Evolutionary conservation across 2,888 invertebrate genomes (phyloP).

Genomic region (Criorhina ranunculi): DNA sequence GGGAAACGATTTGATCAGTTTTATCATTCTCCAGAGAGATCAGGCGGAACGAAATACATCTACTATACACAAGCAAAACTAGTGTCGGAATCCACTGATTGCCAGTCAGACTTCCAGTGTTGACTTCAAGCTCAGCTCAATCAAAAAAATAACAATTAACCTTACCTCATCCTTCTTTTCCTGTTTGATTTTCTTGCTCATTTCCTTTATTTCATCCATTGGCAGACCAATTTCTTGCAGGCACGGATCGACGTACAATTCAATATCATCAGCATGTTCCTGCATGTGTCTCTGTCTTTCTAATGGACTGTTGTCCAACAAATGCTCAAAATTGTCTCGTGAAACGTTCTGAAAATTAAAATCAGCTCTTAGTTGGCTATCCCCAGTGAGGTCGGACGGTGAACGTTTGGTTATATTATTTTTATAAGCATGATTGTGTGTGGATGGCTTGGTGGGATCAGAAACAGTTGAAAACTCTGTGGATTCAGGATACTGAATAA

Average conservation of each 20-base stretch:
- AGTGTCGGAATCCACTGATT: no score
- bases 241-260: slow-evolving; percentile 83
- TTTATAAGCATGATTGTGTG: slow-evolving; percentile 57
- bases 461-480: slow-evolving; percentile 77
- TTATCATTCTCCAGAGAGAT: no score
- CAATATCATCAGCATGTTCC: slow-evolving; percentile 82
- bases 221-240: slow-evolving; percentile 85
- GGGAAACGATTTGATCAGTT: no score
- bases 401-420: slow-evolving; percentile 78
- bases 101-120: no score
- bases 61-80: no score
- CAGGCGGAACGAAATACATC: no score
- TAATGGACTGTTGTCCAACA: slow-evolving; percentile 80
- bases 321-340: slow-evolving; percentile 82
- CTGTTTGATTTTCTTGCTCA: slow-evolving; percentile 87
- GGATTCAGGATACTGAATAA: slow-evolving; percentile 82
- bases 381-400: slow-evolving; percentile 79
- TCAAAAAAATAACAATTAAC: slow-evolving; percentile 28
- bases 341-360: slow-evolving; percentile 83
- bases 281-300: slow-evolving; percentile 79
- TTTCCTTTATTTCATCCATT: slow-evolving; percentile 86
- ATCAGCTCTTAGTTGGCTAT: slow-evolving; percentile 82
- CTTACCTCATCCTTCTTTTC: slow-evolving; percentile 90
- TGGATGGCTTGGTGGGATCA: slow-evolving; percentile 54
- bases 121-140: neutral